phyloP scores from a whole-genome alignment of 2,113 vertebrate genomes.

The Osmerus mordax region DNA sequence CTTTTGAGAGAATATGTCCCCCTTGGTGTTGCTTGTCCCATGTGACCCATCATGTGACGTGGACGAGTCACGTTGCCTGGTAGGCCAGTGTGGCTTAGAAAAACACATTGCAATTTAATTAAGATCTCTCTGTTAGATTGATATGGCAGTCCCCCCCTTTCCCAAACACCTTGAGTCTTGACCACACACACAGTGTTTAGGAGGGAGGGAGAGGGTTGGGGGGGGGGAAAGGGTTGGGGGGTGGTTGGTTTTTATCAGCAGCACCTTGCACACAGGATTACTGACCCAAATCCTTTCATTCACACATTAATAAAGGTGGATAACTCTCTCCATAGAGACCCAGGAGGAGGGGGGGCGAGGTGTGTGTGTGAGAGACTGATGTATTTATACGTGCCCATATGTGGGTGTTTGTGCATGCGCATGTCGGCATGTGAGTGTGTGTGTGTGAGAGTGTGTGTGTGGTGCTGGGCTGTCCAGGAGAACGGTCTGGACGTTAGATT shows the following conservation, averaged over 20 bases:
- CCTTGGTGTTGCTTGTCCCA: too few relatives aligned
- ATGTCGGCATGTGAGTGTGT: not conserved
- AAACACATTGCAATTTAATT: too few relatives aligned
- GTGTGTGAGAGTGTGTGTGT: not conserved
- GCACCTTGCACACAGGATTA: constrained; percentile 33
- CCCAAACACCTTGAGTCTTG: too few relatives aligned
- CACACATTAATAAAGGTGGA: constrained; percentile 40
- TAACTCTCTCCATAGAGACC: constrained; percentile 19
- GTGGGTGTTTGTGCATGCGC: not conserved
- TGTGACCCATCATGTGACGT: too few relatives aligned
- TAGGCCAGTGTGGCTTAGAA: too few relatives aligned
- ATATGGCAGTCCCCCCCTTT: too few relatives aligned
- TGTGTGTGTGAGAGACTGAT: not conserved
- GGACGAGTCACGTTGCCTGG: too few relatives aligned
- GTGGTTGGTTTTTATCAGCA: constrained; percentile 30
- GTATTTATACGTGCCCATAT: not conserved
- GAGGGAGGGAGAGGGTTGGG: not conserved
- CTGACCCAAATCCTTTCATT: constrained; percentile 32
- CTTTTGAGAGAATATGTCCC: too few relatives aligned
- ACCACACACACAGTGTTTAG: too few relatives aligned
- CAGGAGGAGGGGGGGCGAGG: not conserved
- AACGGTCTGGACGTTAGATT: not conserved
- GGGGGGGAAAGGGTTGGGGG: not conserved
- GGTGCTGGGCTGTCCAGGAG: not conserved
- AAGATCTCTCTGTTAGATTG: too few relatives aligned